Evolutionary conservation across 2,888 invertebrate genomes (phyloP).

Genomic region (Crioceris asparagi): DNA sequence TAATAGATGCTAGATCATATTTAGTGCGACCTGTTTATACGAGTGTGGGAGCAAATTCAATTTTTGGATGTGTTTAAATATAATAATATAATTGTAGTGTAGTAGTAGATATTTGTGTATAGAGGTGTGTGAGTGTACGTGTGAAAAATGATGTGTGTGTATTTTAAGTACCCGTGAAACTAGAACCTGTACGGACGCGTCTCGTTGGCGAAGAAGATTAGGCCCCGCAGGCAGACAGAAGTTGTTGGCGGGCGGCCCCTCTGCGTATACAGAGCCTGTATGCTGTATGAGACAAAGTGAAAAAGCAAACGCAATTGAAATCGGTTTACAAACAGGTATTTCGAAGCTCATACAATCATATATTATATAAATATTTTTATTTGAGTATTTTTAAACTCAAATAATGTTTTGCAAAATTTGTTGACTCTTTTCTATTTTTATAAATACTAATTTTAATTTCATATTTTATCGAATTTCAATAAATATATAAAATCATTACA

Average conservation of each 20-base stretch:
- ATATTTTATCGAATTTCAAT: too few species aligned
- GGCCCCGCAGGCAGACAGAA: constrained; percentile 43
- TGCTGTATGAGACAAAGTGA: constrained; percentile 40
- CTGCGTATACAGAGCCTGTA: constrained; percentile 41
- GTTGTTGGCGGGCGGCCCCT: constrained; percentile 41
- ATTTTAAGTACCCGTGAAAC: constrained; percentile 41
- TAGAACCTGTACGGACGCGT: constrained; percentile 40
- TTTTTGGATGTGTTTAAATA: constrained; percentile 21
- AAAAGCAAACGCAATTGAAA: constrained; percentile 34
- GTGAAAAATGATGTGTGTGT: constrained; percentile 27
- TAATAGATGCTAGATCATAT: too few species aligned
- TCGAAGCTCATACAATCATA: constrained; percentile 27
- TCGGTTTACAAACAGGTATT: constrained; percentile 25
- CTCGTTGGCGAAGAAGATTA: constrained; percentile 37
- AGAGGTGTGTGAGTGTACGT: constrained; percentile 22
- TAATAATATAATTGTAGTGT: too few species aligned
- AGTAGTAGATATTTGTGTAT: background rate
- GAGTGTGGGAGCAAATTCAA: too few species aligned
- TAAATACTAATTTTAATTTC: too few species aligned
- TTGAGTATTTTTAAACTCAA: background rate
- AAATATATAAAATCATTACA: too few species aligned
- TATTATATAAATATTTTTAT: background rate
- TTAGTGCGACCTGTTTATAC: too few species aligned
- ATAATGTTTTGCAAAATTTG: background rate
- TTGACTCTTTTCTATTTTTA: background rate